phyloP scores from a whole-genome alignment of 2,797 vertebrate species.

The Orientallactaga sibirica region DNA sequence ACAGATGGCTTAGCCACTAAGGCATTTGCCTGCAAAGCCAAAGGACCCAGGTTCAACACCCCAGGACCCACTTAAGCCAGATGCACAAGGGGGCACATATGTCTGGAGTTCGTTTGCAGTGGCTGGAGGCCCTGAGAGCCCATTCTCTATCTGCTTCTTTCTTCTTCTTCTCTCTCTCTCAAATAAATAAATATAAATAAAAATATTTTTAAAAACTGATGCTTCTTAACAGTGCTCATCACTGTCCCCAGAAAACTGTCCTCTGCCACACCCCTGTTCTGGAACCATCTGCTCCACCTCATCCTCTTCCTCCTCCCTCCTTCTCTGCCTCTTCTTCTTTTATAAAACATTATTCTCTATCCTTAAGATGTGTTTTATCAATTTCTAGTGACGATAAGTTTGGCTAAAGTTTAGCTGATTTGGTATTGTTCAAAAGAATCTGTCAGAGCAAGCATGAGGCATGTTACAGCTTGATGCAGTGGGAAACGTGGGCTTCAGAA shows the following conservation, averaged over 20 bases:
- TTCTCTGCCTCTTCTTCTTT: too few species aligned
- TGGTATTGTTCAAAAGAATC: not conserved
- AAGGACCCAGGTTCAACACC: too few species aligned
- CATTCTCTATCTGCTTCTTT: too few species aligned
- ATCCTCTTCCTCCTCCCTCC: too few species aligned
- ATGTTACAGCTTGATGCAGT: not conserved
- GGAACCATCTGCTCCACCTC: not conserved
- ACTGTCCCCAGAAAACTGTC: not conserved
- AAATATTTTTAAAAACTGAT: not conserved
- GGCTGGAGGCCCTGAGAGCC: too few species aligned
- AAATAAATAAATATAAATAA: too few species aligned
- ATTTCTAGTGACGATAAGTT: not conserved
- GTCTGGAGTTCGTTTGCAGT: too few species aligned
- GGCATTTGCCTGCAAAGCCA: too few species aligned
- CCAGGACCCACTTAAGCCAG: too few species aligned
- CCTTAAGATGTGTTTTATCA: slow-evolving; percentile 16
- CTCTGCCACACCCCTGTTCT: not conserved
- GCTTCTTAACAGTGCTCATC: not conserved
- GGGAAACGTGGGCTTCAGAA: not conserved
- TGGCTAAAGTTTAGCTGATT: not conserved
- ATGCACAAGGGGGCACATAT: too few species aligned
- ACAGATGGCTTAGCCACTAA: too few species aligned
- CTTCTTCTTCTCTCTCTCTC: too few species aligned
- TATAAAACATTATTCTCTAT: not conserved
- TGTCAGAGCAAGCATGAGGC: not conserved